These are phyloP conservation scores for Temnothorax unifasciatus DNA, from an alignment of 2,888 invertebrate genomes.

Conservation along the genomic window DNA sequence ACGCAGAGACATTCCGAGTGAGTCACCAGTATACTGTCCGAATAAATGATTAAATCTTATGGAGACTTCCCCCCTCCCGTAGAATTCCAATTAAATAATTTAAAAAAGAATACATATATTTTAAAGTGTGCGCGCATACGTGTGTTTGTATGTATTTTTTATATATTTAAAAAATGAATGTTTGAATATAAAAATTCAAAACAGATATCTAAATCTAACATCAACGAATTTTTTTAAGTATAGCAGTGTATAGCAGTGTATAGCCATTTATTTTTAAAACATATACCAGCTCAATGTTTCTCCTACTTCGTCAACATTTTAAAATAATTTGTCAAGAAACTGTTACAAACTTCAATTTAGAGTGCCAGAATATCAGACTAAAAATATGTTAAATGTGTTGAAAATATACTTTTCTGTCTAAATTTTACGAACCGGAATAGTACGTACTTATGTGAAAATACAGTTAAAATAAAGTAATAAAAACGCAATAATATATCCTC, in stretches of 20 bases:
- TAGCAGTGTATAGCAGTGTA: no score
- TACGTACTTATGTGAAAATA: not conserved
- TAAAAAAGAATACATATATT: not conserved
- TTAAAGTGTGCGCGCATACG: not conserved
- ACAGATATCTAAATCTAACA: not conserved
- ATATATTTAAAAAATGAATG: not conserved
- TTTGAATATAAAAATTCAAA: not conserved
- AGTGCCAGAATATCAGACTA: not conserved
- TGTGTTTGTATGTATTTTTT: not conserved
- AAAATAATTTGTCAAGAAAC: not conserved
- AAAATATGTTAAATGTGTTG: not conserved
- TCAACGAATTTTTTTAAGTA: not conserved
- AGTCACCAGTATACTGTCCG: slow-evolving; percentile 63
- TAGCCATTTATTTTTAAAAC: not conserved
- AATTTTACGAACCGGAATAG: not conserved
- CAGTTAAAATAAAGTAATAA: not conserved
- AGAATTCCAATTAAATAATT: not conserved
- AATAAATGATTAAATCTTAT: slow-evolving; percentile 38
- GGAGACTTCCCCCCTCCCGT: not conserved
- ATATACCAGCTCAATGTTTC: not conserved
- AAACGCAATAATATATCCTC: not conserved
- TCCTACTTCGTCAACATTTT: not conserved
- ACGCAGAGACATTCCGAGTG: slow-evolving; percentile 82
- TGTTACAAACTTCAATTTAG: not conserved
- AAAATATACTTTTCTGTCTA: not conserved